Conservation (phyloP, 2,113 vertebrate genomes). For the Salvelinus namaycush region DNA sequence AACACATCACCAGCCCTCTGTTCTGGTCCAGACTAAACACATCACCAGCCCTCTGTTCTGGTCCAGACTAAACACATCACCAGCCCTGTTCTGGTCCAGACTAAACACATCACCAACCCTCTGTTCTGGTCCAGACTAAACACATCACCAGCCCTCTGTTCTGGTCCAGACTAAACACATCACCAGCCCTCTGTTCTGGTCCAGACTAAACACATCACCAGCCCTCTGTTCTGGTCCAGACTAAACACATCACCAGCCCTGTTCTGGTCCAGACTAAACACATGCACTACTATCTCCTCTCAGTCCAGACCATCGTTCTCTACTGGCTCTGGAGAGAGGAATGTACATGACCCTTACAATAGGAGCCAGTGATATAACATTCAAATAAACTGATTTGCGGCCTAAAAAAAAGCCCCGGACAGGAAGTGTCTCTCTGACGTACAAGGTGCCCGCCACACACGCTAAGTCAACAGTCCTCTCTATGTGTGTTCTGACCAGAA, state of each 20-base stretch:
- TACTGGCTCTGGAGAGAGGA: conserved; percentile 13
- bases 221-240: not conserved
- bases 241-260: not conserved
- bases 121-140: too few relatives aligned
- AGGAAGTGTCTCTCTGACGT: conserved; percentile 9
- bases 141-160: too few relatives aligned
- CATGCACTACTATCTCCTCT: not conserved
- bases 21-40: too few relatives aligned
- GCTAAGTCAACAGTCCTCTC: conserved; percentile 48
- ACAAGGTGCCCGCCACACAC: conserved; percentile 27
- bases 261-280: not conserved
- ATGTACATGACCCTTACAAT: conserved; percentile 47
- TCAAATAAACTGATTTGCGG: conserved; percentile 45
- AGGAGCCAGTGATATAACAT: conserved; percentile 38
- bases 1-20: too few relatives aligned
- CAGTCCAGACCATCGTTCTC: too few relatives aligned
- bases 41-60: too few relatives aligned
- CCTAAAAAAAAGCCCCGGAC: not conserved
- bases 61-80: too few relatives aligned
- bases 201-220: too few relatives aligned
- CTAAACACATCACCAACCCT: too few relatives aligned
- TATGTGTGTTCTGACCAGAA: conserved; percentile 43
- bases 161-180: too few relatives aligned
- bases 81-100: too few relatives aligned
- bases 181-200: too few relatives aligned